A percentile compares a stretch with the other conserved stretches of the same genome.
Conservation (phyloP, 2,113 vertebrate genomes). For the Myxocyprinus asiaticus region DNA sequence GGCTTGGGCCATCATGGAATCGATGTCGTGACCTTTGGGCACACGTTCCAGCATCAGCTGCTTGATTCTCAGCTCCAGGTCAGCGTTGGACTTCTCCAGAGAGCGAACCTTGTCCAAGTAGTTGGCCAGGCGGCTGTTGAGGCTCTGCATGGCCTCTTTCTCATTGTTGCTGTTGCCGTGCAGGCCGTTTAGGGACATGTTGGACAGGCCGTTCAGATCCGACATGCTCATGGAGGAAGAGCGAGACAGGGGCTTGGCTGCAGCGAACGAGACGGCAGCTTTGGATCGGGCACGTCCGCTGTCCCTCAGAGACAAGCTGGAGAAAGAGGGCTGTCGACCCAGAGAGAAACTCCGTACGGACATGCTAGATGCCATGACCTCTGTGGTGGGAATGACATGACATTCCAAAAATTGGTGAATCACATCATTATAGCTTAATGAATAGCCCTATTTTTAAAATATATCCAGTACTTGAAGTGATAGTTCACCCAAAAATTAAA, state of each 20-base stretch:
- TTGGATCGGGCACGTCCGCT: constrained; percentile 65
- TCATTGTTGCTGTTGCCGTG: constrained; percentile 75
- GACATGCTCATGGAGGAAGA: constrained; percentile 69
- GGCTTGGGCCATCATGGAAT: constrained; percentile 76
- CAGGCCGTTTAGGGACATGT: constrained; percentile 65
- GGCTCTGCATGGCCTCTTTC: constrained; percentile 91
- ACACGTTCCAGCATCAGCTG: constrained; percentile 77
- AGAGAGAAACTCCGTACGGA: constrained; percentile 72
- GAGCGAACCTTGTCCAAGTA: constrained; percentile 79
- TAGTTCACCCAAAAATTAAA: too few relatives aligned
- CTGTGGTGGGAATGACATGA: constrained; percentile 40
- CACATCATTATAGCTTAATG: too few relatives aligned
- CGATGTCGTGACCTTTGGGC: constrained; percentile 78
- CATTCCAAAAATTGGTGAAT: too few relatives aligned
- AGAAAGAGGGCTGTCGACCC: constrained; percentile 74
- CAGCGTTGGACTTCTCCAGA: constrained; percentile 78
- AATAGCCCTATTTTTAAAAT: too few relatives aligned
- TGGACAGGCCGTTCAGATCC: constrained; percentile 68
- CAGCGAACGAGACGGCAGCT: constrained; percentile 66
- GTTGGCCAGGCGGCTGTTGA: constrained; percentile 85
- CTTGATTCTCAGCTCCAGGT: constrained; percentile 80
- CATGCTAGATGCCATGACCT: constrained; percentile 70
- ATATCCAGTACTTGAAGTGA: too few relatives aligned
- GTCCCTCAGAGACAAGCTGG: constrained; percentile 76
- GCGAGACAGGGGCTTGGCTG: constrained; percentile 66